Evolutionary conservation across 2,113 vertebrate species (phyloP), one percentile per base, ranked within the genome.

Genomic region (Elanus axillaris): DNA sequence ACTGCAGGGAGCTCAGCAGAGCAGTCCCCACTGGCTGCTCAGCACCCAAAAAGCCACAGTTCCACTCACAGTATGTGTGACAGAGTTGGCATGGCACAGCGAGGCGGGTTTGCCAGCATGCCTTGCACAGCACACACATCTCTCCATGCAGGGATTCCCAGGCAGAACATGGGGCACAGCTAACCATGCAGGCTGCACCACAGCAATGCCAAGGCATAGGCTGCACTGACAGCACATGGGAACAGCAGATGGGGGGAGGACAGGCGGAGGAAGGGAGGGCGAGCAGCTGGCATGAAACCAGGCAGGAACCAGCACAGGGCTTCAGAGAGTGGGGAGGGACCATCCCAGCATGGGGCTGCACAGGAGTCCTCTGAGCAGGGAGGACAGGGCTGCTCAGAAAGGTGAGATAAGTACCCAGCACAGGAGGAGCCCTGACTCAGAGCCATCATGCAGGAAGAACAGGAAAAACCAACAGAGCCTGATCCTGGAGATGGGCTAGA

Each of bases 391-490:
- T 58, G 42, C 75, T 64, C 32, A 10, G 31, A 17, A n/a, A 67
- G 3, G 43, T 0, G 11, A 75, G 86, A 66, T 53, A 81, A 91
- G 73, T 13, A 47, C 34, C 71, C 20, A 9, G 73, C 53, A 27
- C 3, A 11, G 88, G 88, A 95, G 71, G 76, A 86, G 89, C 55
- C 76, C 63, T 96, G 93, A 95, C 63, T 96, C 94, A 93, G 58
- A 75, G 71, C 27, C 48, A 81, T 36, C 1, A 0, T 4, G 13
- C 91, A 83, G 56, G 93, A 94, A 90, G 48, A 96, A 92, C 95
- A 62, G 52, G 95, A 97, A 96, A 96, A 96, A 95, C 94, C 82
- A 84, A 93, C 59, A 50, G 50, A 80, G 63, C 93, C 88, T 55
- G 88, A 91, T 92, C 22, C 83, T 36, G 18, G 67, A 80, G 52